These are phyloP conservation scores for Brachionus calyciflorus DNA, from an alignment of 1,140 invertebrate species.

Conservation along the genomic window DNA sequence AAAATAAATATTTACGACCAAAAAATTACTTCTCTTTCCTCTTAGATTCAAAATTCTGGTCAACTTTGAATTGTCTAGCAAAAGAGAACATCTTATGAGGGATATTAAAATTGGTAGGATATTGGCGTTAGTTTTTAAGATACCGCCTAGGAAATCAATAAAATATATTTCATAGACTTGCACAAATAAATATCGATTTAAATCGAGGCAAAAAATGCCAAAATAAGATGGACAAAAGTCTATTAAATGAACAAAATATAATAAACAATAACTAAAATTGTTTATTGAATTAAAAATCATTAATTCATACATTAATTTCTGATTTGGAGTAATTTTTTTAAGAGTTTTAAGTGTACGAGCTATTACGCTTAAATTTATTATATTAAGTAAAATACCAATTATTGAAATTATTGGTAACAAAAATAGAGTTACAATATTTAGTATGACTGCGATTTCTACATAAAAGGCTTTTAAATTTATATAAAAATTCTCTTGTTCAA, in stretches of 20 bases:
- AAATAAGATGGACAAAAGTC: not conserved
- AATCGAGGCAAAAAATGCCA: not conserved
- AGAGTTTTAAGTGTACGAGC: too few species aligned
- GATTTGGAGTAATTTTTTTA: not conserved
- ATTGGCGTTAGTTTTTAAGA: not conserved
- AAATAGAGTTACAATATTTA: too few species aligned
- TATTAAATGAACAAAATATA: not conserved
- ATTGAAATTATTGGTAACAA: too few species aligned
- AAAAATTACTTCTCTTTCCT: not conserved
- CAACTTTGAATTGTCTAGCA: not conserved
- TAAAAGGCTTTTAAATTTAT: too few species aligned
- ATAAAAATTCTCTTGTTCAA: too few species aligned
- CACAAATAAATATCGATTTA: not conserved
- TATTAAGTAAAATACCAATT: too few species aligned
- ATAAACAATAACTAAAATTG: not conserved
- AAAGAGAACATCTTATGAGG: not conserved
- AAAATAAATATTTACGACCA: not conserved
- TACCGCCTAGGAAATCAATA: not conserved
- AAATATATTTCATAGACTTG: slow-evolving; percentile 23
- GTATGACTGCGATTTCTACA: too few species aligned
- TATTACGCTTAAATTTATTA: too few species aligned
- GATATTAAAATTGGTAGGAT: not conserved
- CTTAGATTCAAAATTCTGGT: not conserved
- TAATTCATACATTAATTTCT: not conserved
- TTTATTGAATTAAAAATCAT: not conserved